These are phyloP conservation scores for Lissocephala sabroskyi DNA, from an alignment of 2,888 invertebrate species.

Conservation along the genomic window DNA sequence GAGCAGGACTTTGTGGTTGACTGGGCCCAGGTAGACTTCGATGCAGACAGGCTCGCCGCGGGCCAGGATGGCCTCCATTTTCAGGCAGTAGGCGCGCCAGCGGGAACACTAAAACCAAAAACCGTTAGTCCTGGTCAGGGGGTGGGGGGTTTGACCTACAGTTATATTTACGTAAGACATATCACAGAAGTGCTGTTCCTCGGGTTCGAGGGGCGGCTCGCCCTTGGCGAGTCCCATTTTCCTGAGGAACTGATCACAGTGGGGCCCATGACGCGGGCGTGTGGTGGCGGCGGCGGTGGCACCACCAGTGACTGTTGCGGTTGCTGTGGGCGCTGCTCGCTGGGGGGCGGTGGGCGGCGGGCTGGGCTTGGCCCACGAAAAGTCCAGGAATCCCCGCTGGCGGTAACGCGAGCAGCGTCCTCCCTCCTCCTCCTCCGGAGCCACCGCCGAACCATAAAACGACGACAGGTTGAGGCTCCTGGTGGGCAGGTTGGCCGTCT, in stretches of 20 bases:
- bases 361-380: slow-evolving; percentile 2
- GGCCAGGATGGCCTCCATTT: slow-evolving; percentile 69
- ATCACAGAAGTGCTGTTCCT: slow-evolving; percentile 73
- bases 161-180: slow-evolving; percentile 72
- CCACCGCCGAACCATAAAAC: slow-evolving; percentile 13
- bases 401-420: neutral
- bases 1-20: slow-evolving; percentile 69
- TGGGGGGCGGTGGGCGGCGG: slow-evolving; percentile 19
- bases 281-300: slow-evolving; percentile 21
- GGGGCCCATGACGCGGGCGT: slow-evolving; percentile 71
- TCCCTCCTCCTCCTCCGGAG: neutral
- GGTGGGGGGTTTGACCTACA: slow-evolving; percentile 60
- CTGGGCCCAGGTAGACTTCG: slow-evolving; percentile 72
- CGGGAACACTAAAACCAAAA: slow-evolving; percentile 67
- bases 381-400: neutral
- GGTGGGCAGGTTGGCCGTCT: too few relatives aligned
- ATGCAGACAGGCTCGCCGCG: slow-evolving; percentile 71
- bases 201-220: slow-evolving; percentile 66
- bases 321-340: slow-evolving; percentile 33
- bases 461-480: slow-evolving; percentile 19
- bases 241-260: slow-evolving; percentile 73
- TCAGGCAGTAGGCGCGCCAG: slow-evolving; percentile 72
- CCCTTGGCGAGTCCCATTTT: slow-evolving; percentile 72
- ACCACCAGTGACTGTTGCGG: slow-evolving; percentile 2
- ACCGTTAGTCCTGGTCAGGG: too few relatives aligned